These are phyloP conservation scores for Helarctos malayanus DNA, from an alignment of 2,797 vertebrate genomes.

Conservation along the genomic window DNA sequence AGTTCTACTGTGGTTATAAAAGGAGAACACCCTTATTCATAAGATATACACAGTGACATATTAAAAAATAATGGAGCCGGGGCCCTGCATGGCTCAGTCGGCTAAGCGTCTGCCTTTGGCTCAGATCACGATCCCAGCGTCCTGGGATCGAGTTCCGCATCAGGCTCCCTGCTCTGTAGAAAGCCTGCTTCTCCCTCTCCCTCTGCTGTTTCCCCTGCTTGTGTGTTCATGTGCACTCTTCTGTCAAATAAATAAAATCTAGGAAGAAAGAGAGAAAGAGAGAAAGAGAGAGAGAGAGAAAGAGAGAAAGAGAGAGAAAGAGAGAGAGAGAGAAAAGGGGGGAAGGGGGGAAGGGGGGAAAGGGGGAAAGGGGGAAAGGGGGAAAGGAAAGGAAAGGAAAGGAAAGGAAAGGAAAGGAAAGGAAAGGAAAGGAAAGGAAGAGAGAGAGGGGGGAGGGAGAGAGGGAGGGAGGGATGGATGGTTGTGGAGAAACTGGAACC, in stretches of 20 bases:
- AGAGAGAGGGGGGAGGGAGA: too few species aligned
- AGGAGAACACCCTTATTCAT: background rate
- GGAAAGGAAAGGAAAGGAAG: too few species aligned
- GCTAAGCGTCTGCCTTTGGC: background rate
- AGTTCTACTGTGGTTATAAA: background rate
- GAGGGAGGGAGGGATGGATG: too few species aligned
- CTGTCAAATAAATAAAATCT: background rate
- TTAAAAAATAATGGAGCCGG: background rate
- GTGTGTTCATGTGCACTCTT: background rate
- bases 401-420: too few species aligned
- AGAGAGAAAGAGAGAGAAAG: too few species aligned
- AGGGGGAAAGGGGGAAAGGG: too few species aligned
- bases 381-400: too few species aligned
- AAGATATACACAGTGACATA: background rate
- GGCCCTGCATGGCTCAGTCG: background rate
- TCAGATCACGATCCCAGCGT: background rate
- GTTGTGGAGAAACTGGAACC: background rate
- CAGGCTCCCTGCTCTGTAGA: background rate
- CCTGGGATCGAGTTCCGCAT: background rate
- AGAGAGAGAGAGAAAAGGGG: too few species aligned
- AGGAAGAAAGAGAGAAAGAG: background rate
- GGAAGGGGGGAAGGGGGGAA: too few species aligned
- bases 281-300: too few species aligned
- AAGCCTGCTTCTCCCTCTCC: too few species aligned
- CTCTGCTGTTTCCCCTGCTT: too few species aligned